Base-by-base conservation (phyloP, 2,113 vertebrate genomes). In the Nothoprocta perdicaria region DNA sequence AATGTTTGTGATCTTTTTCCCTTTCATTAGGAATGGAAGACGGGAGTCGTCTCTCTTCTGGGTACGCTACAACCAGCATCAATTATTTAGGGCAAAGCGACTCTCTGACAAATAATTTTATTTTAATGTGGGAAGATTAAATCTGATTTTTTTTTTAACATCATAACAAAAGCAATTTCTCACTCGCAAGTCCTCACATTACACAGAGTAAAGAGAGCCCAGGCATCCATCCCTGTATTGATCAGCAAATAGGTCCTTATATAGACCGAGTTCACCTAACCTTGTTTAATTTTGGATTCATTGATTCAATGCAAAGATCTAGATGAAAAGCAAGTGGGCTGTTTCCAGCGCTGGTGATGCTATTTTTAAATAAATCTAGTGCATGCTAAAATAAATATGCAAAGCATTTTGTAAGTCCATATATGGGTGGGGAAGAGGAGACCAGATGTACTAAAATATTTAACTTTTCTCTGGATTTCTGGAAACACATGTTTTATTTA, bases 381-480 rank as follows among this genome's bases (percentile, higher is more conserved):
- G 92, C 90, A 89, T 33, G 73, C 94, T 91, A 84, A 91, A 96
- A 95, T 95, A 94, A 95, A 93, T 92, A 95, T 95, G 95, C 95
- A 95, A 96, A 95, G 86, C 93, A 83, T 95, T 94, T 97, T 92
- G 86, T 94, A 93, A 89, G 86, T 74, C 80, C 31, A 2, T 9
- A 38, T 41, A 80, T 35, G 82, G 84, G 91, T 45, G 83, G 90
- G 88, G 85, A 80, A 74, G 84, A 80, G 67, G 71, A 82, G 84
- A 80, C 90, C 93, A 93, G 92, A 93, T 86, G 71, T 88, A 93
- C 94, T 97, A 86, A 97, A 96, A 97, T 97, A 97, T 97, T 97
- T 94, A 96, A 96, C 92, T 92, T 94, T 91, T 91, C 48, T 60
- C 88, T 75, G 61, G 69, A 73, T 94, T 78, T 91, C 89, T 89